Evolutionary conservation across 2,797 vertebrate genomes (phyloP).

Genomic region (Menidia menidia): DNA sequence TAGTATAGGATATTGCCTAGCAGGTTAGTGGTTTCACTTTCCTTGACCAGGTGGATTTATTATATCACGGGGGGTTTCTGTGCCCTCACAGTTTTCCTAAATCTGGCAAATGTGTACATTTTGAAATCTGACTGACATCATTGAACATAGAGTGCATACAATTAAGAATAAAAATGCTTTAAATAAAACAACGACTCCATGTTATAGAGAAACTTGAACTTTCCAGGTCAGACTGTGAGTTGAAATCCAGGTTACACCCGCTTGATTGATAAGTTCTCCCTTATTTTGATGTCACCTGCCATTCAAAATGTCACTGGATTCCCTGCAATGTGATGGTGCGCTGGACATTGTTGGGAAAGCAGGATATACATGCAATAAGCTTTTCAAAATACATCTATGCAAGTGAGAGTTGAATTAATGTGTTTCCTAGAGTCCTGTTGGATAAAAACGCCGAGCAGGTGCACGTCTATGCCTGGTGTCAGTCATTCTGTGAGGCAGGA

Average conservation of each 20-base stretch:
- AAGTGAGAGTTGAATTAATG: slow-evolving; percentile 55
- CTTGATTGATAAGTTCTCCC: slow-evolving; percentile 58
- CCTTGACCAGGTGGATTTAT: not conserved
- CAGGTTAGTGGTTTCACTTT: too few relatives aligned
- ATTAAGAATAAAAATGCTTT: not conserved
- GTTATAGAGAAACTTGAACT: slow-evolving; percentile 34
- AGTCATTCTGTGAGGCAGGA: slow-evolving; percentile 69
- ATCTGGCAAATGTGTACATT: not conserved
- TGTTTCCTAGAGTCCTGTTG: slow-evolving; percentile 57
- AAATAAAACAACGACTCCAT: not conserved
- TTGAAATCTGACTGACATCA: not conserved
- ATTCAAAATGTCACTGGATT: slow-evolving; percentile 45
- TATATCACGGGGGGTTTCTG: not conserved
- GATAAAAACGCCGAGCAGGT: slow-evolving; percentile 62
- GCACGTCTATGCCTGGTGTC: slow-evolving; percentile 59
- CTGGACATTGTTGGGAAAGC: slow-evolving; percentile 44
- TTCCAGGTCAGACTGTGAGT: slow-evolving; percentile 48
- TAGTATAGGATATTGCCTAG: too few relatives aligned
- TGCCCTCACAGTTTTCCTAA: too few relatives aligned
- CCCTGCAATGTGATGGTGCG: slow-evolving; percentile 31
- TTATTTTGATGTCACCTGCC: slow-evolving; percentile 38
- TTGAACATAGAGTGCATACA: not conserved
- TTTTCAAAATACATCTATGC: slow-evolving; percentile 52
- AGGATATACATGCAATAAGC: slow-evolving; percentile 54
- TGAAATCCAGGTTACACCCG: slow-evolving; percentile 57